phyloP scores from a whole-genome alignment of 1,140 invertebrate genomes.

The Druon quercuslanigerum region DNA sequence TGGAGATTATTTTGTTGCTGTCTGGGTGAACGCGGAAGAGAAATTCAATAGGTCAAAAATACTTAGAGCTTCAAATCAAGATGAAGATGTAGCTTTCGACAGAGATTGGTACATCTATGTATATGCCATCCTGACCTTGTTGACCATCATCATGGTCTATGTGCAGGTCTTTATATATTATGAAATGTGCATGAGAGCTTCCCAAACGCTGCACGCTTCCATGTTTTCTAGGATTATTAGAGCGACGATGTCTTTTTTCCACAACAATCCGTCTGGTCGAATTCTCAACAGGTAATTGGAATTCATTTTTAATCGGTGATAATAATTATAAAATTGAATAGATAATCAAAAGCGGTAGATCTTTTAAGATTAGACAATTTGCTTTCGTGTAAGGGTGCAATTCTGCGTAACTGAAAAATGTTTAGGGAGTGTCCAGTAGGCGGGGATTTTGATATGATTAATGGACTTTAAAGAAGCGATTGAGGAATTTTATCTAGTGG shows the following conservation, averaged over 20 bases:
- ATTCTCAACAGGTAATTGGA: conserved; percentile 80
- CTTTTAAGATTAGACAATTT: too few relatives aligned
- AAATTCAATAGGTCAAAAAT: background rate
- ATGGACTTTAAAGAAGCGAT: too few relatives aligned
- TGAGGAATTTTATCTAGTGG: too few relatives aligned
- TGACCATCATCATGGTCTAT: conserved; percentile 77
- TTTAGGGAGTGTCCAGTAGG: too few relatives aligned
- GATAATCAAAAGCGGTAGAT: too few relatives aligned
- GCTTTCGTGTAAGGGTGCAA: too few relatives aligned
- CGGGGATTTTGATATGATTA: too few relatives aligned
- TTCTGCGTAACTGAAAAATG: too few relatives aligned
- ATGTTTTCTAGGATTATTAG: conserved; percentile 87
- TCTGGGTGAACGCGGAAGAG: conserved; percentile 75
- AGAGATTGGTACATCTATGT: conserved; percentile 55
- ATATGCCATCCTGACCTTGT: conserved; percentile 77
- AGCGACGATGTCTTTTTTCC: conserved; percentile 81
- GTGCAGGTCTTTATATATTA: conserved; percentile 81
- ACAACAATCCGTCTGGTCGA: conserved; percentile 85
- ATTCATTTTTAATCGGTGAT: background rate
- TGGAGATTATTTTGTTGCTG: conserved; percentile 81
- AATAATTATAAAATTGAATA: background rate
- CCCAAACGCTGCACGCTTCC: conserved; percentile 83
- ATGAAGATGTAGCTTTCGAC: background rate
- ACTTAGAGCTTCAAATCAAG: background rate
- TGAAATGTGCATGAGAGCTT: conserved; percentile 82